These are phyloP conservation scores for Eupithecia exiguata DNA, from an alignment of 2,888 invertebrate species.

Conservation along the genomic window DNA sequence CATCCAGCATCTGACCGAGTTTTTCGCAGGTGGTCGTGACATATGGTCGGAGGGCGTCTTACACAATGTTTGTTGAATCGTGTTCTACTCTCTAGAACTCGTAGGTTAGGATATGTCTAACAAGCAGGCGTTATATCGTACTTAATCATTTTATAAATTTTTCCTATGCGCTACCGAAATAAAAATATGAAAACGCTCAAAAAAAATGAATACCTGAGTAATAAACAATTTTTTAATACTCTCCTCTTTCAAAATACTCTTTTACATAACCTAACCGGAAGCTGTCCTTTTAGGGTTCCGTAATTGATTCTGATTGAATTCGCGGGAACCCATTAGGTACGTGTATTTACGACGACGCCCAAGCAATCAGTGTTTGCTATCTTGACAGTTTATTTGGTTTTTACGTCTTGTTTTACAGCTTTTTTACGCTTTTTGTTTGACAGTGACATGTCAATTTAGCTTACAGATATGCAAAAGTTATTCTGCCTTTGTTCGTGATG, in stretches of 20 bases:
- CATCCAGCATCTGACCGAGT: too few species aligned
- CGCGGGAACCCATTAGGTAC: conserved; percentile 31
- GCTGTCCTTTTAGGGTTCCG: conserved; percentile 18
- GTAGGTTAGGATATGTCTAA: not conserved
- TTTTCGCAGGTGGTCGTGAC: too few species aligned
- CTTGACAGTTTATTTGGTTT: conserved; percentile 16
- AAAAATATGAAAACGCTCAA: not conserved
- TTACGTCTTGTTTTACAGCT: conserved; percentile 11
- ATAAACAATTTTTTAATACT: not conserved
- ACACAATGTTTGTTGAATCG: too few species aligned
- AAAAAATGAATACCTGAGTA: not conserved
- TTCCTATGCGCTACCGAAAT: not conserved
- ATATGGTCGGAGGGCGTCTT: too few species aligned
- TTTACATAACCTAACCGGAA: conserved; percentile 4
- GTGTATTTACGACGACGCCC: conserved; percentile 22
- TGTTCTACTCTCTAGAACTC: not conserved
- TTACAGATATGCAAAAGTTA: conserved; percentile 16
- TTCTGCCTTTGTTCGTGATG: not conserved
- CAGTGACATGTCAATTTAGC: conserved; percentile 31
- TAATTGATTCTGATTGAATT: conserved; percentile 27
- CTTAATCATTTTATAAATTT: not conserved
- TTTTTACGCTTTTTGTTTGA: conserved; percentile 22
- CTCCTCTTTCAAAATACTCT: not conserved
- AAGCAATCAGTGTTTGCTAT: conserved; percentile 20
- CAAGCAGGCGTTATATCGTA: not conserved